Evolutionary conservation across 2,888 invertebrate genomes (phyloP).

Genomic region (Poecilobothrus nobilitatus): DNA sequence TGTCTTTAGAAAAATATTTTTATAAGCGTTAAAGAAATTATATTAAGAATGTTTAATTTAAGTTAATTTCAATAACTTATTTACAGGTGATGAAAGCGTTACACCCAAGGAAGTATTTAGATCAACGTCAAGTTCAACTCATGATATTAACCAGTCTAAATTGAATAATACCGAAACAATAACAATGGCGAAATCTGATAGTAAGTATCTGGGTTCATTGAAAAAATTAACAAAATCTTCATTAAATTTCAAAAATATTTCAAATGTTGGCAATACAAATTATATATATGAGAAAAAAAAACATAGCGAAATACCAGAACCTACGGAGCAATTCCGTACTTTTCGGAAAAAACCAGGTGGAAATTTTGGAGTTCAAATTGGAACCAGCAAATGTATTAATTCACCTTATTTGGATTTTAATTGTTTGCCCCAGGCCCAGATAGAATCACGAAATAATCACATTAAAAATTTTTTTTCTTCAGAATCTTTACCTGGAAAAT

Average conservation of each 20-base stretch:
- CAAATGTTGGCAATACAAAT: constrained; percentile 12
- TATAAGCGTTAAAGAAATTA: no score
- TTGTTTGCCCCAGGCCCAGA: constrained; percentile 21
- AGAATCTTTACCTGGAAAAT: constrained; percentile 9
- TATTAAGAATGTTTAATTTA: no score
- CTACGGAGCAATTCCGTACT: constrained; percentile 70
- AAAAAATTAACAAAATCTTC: constrained; percentile 55
- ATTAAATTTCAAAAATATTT: constrained; percentile 41
- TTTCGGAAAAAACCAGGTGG: constrained; percentile 59
- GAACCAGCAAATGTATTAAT: constrained; percentile 24
- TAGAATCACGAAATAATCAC: constrained; percentile 21
- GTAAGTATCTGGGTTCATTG: constrained; percentile 55
- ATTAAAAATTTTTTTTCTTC: constrained; percentile 15
- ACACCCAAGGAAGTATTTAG: constrained; percentile 28
- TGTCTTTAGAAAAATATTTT: no score
- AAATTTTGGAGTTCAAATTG: constrained; percentile 42
- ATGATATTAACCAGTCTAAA: not conserved
- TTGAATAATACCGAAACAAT: constrained; percentile 19
- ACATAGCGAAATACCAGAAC: constrained; percentile 56
- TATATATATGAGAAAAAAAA: constrained; percentile 35
- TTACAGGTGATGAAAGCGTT: not conserved
- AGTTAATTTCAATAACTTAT: no score
- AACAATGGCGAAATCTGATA: constrained; percentile 36
- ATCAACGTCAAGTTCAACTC: constrained; percentile 29
- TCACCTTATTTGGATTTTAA: constrained; percentile 22